A percentile compares a stretch with the other conserved stretches of the same genome.
phyloP scores from a whole-genome alignment of 2,797 vertebrate genomes.

The Rhincodon typus region DNA sequence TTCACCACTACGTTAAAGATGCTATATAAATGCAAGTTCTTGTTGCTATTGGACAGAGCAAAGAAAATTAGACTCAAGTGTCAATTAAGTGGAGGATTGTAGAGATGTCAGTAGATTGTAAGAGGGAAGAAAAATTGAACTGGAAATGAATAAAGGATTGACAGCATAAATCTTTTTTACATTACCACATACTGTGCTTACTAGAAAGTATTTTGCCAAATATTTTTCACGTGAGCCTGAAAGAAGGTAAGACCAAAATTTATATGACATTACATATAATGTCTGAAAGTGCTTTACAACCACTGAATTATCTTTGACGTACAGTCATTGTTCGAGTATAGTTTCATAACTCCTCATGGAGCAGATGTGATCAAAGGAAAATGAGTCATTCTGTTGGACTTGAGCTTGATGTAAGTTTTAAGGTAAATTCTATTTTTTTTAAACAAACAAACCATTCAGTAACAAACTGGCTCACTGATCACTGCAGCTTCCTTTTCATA shows the following conservation, averaged over 20 bases:
- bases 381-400: not conserved
- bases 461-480: not conserved
- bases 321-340: not conserved
- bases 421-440: not conserved
- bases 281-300: too few relatives aligned
- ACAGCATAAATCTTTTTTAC: not conserved
- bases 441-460: not conserved
- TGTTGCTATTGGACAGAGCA: not conserved
- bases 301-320: not conserved
- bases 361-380: not conserved
- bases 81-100: too few relatives aligned
- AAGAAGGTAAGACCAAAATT: not conserved
- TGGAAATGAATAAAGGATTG: not conserved
- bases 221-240: not conserved
- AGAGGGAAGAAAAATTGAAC: not conserved
- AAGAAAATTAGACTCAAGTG: not conserved
- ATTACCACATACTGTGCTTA: not conserved
- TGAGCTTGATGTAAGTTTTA: not conserved
- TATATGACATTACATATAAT: not conserved
- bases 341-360: not conserved
- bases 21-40: not conserved
- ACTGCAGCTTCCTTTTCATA: not conserved
- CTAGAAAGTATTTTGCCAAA: not conserved
- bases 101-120: too few relatives aligned
- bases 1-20: not conserved